Percentiles rank a stretch among this genome's conserved stretches.
phyloP scores from a whole-genome alignment of 2,888 invertebrate genomes.

The Apomyelois bistriatella region DNA sequence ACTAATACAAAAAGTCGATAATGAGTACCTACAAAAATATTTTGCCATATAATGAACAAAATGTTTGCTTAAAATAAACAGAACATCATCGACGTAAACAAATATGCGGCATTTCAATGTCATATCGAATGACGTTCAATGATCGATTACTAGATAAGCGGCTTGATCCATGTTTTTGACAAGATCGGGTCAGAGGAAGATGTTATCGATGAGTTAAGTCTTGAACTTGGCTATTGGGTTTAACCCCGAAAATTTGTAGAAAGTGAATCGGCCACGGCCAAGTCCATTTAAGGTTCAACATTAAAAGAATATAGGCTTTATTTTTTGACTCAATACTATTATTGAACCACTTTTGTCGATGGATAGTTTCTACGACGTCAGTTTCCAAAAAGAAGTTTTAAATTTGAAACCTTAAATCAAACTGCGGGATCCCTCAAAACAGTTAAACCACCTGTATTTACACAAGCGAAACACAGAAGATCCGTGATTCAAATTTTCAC shows the following conservation, averaged over 20 bases:
- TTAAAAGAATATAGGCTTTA: background rate
- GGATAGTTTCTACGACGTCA: too few relatives aligned
- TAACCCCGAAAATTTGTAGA: slow-evolving; percentile 11
- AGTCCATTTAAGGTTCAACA: background rate
- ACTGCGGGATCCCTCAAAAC: background rate
- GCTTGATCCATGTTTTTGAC: slow-evolving; percentile 8
- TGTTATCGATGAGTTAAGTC: background rate
- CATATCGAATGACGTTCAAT: slow-evolving; percentile 8
- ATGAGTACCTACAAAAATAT: too few relatives aligned
- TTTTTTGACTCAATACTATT: too few relatives aligned
- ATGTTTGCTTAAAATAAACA: background rate
- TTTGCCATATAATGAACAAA: too few relatives aligned
- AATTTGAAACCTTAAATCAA: too few relatives aligned
- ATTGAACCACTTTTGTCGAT: too few relatives aligned
- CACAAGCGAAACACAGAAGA: background rate
- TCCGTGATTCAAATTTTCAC: slow-evolving; percentile 1
- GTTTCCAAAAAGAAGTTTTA: too few relatives aligned
- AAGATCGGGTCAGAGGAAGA: slow-evolving; percentile 10
- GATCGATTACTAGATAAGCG: slow-evolving; percentile 12
- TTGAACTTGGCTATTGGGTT: slow-evolving; percentile 15
- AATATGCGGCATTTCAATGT: background rate
- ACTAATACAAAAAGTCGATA: too few relatives aligned
- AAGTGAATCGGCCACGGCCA: slow-evolving; percentile 1
- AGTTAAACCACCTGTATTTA: background rate
- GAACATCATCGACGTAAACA: background rate